Conservation (phyloP, 2,113 vertebrate genomes). For the Lagopus muta region DNA sequence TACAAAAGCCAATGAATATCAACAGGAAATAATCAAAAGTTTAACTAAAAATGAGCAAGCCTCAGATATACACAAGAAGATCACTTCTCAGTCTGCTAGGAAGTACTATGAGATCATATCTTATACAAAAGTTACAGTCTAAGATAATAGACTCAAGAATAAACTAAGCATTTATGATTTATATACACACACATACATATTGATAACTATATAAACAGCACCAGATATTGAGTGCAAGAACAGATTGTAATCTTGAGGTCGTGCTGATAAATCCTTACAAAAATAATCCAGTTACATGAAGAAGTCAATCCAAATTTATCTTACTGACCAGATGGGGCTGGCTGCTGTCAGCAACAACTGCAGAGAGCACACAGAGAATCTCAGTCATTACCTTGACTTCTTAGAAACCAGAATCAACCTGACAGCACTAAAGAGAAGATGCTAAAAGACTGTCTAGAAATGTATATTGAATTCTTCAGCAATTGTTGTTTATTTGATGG, state of each 20-base stretch:
- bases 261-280: not conserved
- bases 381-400: not conserved
- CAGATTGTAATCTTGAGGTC: not conserved
- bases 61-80: not conserved
- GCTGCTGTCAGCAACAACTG: not conserved
- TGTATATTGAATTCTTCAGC: not conserved
- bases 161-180: not conserved
- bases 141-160: not conserved
- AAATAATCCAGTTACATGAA: conserved; percentile 6
- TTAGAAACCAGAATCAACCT: not conserved
- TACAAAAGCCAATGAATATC: not conserved
- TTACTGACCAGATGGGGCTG: not conserved
- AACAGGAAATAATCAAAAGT: not conserved
- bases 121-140: not conserved
- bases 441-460: not conserved
- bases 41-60: not conserved
- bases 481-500: not conserved
- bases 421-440: not conserved
- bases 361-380: not conserved
- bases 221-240: not conserved
- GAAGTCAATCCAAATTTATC: conserved; percentile 1
- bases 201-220: not conserved
- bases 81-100: not conserved
- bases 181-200: rapidly evolving
- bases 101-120: not conserved